A percentile compares a stretch with the other conserved stretches of the same genome.
Conservation (phyloP, 2,797 vertebrate genomes). For the Pelochelys cantorii region DNA sequence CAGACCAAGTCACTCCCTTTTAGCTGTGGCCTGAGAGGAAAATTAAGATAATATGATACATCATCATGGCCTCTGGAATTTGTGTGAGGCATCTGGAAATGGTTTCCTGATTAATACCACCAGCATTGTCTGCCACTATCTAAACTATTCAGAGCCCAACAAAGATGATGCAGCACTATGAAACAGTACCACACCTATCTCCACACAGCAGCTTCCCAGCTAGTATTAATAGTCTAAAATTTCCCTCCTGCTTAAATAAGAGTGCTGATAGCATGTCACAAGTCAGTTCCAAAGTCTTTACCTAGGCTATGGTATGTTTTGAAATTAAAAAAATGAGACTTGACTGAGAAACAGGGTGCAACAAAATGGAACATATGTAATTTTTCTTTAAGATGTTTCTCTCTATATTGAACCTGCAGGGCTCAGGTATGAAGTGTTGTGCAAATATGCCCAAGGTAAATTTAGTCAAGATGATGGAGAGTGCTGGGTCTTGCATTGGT, state of each 20-base stretch:
- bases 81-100: conserved; percentile 55
- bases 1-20: conserved; percentile 16
- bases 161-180: conserved; percentile 71
- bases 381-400: conserved; percentile 70
- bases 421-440: fast-evolving
- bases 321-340: conserved; percentile 60
- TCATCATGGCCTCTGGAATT: conserved; percentile 50
- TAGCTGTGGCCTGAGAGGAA: conserved; percentile 46
- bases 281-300: conserved; percentile 71
- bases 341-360: conserved; percentile 75
- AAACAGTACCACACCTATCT: conserved; percentile 71
- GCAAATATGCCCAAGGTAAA: conserved; percentile 13
- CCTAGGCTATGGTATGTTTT: conserved; percentile 67
- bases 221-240: conserved; percentile 66
- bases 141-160: conserved; percentile 65
- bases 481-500: background rate
- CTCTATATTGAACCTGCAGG: background rate
- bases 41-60: conserved; percentile 28
- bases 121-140: conserved; percentile 70
- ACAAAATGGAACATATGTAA: conserved; percentile 68
- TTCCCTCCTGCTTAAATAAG: conserved; percentile 69
- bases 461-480: background rate
- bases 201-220: conserved; percentile 55
- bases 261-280: conserved; percentile 68
- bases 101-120: conserved; percentile 70